phyloP scores from a whole-genome alignment of 2,797 vertebrate species.

The Cyprinella venusta region DNA sequence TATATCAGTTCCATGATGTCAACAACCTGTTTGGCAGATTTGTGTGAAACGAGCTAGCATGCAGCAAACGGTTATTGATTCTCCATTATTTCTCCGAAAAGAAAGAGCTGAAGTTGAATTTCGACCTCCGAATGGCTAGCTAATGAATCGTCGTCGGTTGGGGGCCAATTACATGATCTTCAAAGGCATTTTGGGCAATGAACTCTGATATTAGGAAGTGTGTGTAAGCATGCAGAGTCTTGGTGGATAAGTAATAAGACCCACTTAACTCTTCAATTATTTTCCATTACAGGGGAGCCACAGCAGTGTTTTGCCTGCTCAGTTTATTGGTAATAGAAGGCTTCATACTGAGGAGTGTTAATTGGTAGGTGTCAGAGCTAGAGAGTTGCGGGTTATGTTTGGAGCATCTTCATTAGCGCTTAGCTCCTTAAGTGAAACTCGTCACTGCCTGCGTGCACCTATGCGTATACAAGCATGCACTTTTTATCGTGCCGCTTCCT shows the following conservation, averaged over 20 bases:
- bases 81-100: not conserved
- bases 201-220: slow-evolving; percentile 70
- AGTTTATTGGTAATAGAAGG: slow-evolving; percentile 80
- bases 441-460: slow-evolving; percentile 61
- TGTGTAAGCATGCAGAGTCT: slow-evolving; percentile 67
- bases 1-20: slow-evolving; percentile 2
- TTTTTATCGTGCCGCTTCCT: slow-evolving; percentile 17
- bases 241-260: slow-evolving; percentile 82
- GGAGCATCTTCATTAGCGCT: slow-evolving; percentile 81
- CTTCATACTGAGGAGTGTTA: slow-evolving; percentile 81
- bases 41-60: not conserved
- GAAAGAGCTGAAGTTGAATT: slow-evolving; percentile 42
- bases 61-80: not conserved
- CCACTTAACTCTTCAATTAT: slow-evolving; percentile 85
- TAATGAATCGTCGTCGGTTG: slow-evolving; percentile 88
- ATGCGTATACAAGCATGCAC: slow-evolving; percentile 43
- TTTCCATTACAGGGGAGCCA: slow-evolving; percentile 81
- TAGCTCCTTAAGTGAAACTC: slow-evolving; percentile 66
- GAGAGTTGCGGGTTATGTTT: slow-evolving; percentile 77
- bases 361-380: slow-evolving; percentile 85
- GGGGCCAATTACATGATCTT: slow-evolving; percentile 89
- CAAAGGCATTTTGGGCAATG: slow-evolving; percentile 82
- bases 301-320: slow-evolving; percentile 78
- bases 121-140: slow-evolving; percentile 22
- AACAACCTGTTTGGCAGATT: not conserved